Base-by-base conservation (phyloP, 2,888 invertebrate genomes). In the Pandemis corylana region DNA sequence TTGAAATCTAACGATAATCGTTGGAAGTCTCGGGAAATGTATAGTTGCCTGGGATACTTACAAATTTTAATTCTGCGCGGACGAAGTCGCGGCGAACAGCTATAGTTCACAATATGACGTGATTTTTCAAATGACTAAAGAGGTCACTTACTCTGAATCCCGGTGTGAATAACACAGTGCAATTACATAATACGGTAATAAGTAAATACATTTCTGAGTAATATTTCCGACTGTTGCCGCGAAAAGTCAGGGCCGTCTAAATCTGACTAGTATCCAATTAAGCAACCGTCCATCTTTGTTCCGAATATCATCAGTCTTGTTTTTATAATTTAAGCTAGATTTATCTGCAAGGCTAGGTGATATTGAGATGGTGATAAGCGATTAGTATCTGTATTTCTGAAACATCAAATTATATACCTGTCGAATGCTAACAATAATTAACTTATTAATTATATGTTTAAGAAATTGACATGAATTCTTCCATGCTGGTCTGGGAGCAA, bases 91-190 rank as follows among this genome's bases (percentile, higher is more conserved):
- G 28, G 28, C 28, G 1, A 36, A 36, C 28, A 36, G 28, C 28
- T 36, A 36, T 36, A 36, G 28, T 36, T 42, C 7, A 62, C 62
- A 62, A 62, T 28, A 10, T n/a, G 9, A 13, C 6, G 10, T 7
- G 62, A 66, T 41, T 42, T 28, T 67, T 15, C 41, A 15, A 64
- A 44, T 53, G 41, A 67, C 42, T 67, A 41, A 67, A 53, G 20
- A 49, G 49, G 41, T 41, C 66, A 67, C n/a, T 36, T 53, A 51
- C 49, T 15, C 36, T 41, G n/a, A 67, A 53, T 1, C 28, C 59
- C 28, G 10, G 59, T 20, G 28, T 5, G 59, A 28, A 12, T 56
- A 59, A 59, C 0, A 15, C 3, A 10, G 12, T n/a, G n/a, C 5
- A 28, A 28, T 28, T 59, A 12, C 9, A 59, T 59, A 59, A 59